Evolutionary conservation across 2,113 vertebrate species (phyloP), one percentile per base, ranked within the genome.

Genomic region (Porphyrio hochstetteri): DNA sequence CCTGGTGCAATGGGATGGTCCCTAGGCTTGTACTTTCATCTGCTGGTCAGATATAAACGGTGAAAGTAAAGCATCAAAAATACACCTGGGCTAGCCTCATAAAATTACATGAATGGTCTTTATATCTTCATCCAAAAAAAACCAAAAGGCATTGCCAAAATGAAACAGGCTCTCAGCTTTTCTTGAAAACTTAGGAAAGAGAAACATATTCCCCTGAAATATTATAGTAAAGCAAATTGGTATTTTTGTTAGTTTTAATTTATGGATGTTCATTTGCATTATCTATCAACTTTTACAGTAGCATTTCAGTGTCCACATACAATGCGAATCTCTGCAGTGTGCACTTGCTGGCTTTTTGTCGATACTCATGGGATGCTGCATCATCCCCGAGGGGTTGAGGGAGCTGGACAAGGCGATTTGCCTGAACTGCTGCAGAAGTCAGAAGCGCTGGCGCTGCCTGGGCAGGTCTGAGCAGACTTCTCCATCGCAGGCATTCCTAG

Each of bases 401-500:
- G 82, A 60, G 29, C 27, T 88, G 82, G 33, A 44, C 69, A 82
- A 79, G 64, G 75, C 0, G 0, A 44, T 81, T 36, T 85, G 42
- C 82, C 79, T 86, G 65, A 95, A 6, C 53, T 94, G 48, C 90
- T 82, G 70, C 46, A 19, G 31, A 55, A 67, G 85, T 52, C 59
- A 19, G n/a, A 82, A 42, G 14, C 0, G 11, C 60, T 89, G 78
- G 46, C 0, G 1, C 64, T 92, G 74, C 83, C 57, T 9, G 28
- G 84, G 74, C 96, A 93, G 50, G 93, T 95, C 91, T 72, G 76
- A 92, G 74, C 95, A 96, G 67, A 40, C 44, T 59, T 33, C 76
- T 90, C 40, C 77, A 16, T 59, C 2, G 9, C 88, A 85, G 69
- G 67, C 92, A 56, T 95, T 92, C 72, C 85, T 86, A 18, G 65